Evolutionary conservation across 2,113 vertebrate genomes (phyloP), one percentile per base, ranked within the genome.

Genomic region (Argyrosomus japonicus): DNA sequence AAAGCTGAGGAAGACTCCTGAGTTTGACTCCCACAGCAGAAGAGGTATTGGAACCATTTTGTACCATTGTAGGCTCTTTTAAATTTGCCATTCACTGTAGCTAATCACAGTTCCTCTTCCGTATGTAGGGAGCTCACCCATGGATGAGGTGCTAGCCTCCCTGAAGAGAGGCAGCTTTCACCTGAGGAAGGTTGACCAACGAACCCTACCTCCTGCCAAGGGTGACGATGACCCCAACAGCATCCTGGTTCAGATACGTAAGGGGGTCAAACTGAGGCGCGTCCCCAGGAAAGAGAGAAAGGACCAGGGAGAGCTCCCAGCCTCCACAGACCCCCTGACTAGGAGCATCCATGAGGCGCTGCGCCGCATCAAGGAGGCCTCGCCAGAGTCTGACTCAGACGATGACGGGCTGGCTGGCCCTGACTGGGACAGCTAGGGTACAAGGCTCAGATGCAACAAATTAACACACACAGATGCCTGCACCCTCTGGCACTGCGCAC

Each of bases 101-200:
- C 29, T 27, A 69, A 48, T 85, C 51, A 75, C 51, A 48, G 36
- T 75, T 68, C 36, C 29, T 80, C 69, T 71, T 25, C 50, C 58
- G 83, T 74, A 51, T 73, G 32, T 92, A 99, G 98, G 95, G 93
- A 98, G 97, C 85, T 99, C 97, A 1, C 98, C 98, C 0, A 99
- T 99, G 98, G 98, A 99, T 62, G 98, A 99, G 92, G 98, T 99
- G 63, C 94, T 99, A 82, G 98, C 98, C 87, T 99, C 98, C 76
- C 95, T 99, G 93, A 99, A 99, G 90, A 97, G 98, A 79, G 98
- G 98, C 78, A 98, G 97, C 89, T 99, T 99, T 93, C 98, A 98
- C 80, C 94, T 99, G 91, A 96, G 92, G 88, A 99, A 99, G 89
- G 98, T 97, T 9, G 98, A 99, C 84, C 97, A 98, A 85, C 96